These are phyloP conservation scores for Urophycis tenuis DNA, from an alignment of 2,797 vertebrate genomes.

Conservation along the genomic window DNA sequence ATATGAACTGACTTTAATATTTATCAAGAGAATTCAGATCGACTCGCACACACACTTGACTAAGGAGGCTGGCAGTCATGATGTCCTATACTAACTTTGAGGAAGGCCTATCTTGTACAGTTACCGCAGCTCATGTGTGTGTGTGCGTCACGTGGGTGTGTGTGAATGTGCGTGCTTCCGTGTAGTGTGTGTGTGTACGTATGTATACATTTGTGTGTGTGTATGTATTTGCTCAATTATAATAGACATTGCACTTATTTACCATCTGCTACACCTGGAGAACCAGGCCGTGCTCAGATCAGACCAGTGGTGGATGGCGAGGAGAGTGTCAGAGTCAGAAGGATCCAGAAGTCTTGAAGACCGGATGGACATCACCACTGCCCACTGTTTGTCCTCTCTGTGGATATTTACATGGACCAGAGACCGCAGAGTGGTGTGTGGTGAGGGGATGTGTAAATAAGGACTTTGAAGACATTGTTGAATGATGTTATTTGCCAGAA, in stretches of 20 bases:
- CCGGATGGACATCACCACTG: not conserved
- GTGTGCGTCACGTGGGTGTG: constrained; percentile 61
- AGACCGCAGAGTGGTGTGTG: constrained; percentile 24
- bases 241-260: constrained; percentile 65
- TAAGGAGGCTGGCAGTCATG: not conserved
- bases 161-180: constrained; percentile 12
- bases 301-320: constrained; percentile 30
- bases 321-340: constrained; percentile 29
- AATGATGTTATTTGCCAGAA: constrained; percentile 40
- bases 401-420: constrained; percentile 20
- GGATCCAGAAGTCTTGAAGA: not conserved
- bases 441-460: constrained; percentile 45
- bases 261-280: constrained; percentile 58
- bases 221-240: constrained; percentile 64
- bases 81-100: constrained; percentile 14
- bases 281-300: constrained; percentile 29
- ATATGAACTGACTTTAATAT: not conserved
- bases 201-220: constrained; percentile 50
- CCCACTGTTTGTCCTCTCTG: not conserved
- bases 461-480: constrained; percentile 41
- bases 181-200: constrained; percentile 7
- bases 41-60: not conserved
- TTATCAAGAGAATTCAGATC: not conserved
- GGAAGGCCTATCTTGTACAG: constrained; percentile 59
- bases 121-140: constrained; percentile 59